Conservation (phyloP, 2,888 invertebrate genomes). For the Euspilapteryx auroguttella region DNA sequence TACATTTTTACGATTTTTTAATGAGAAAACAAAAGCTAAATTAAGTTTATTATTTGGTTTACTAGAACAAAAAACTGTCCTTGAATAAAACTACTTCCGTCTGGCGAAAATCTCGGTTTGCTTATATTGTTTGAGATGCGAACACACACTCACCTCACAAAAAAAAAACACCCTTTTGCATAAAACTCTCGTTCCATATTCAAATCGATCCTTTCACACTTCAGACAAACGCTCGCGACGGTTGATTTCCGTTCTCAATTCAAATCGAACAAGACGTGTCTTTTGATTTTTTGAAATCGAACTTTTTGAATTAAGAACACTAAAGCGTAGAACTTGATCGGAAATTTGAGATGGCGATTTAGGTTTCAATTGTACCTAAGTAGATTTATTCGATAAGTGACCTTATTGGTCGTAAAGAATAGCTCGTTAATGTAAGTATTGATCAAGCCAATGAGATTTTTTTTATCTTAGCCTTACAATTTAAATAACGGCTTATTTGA, state of each 20-base stretch:
- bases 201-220: conserved; percentile 59
- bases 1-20: conserved; percentile 38
- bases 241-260: conserved; percentile 59
- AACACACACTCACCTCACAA: too few relatives aligned
- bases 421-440: too few relatives aligned
- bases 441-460: too few relatives aligned
- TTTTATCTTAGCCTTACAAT: too few relatives aligned
- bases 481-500: too few relatives aligned
- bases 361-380: conserved; percentile 52
- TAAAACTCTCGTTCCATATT: conserved; percentile 10
- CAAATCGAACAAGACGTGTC: conserved; percentile 37
- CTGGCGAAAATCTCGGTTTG: too few relatives aligned
- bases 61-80: too few relatives aligned
- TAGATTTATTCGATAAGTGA: conserved; percentile 58
- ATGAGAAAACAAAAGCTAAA: conserved; percentile 50
- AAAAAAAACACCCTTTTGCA: neutral
- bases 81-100: too few relatives aligned
- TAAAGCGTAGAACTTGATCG: conserved; percentile 38
- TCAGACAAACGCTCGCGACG: conserved; percentile 47
- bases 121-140: too few relatives aligned
- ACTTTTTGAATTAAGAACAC: conserved; percentile 23
- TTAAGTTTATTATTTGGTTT: conserved; percentile 38
- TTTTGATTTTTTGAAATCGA: conserved; percentile 34
- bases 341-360: conserved; percentile 41
- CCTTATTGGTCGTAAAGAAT: conserved; percentile 45